Conservation (phyloP, 2,113 vertebrate genomes). For the Ancistrus triradiatus region DNA sequence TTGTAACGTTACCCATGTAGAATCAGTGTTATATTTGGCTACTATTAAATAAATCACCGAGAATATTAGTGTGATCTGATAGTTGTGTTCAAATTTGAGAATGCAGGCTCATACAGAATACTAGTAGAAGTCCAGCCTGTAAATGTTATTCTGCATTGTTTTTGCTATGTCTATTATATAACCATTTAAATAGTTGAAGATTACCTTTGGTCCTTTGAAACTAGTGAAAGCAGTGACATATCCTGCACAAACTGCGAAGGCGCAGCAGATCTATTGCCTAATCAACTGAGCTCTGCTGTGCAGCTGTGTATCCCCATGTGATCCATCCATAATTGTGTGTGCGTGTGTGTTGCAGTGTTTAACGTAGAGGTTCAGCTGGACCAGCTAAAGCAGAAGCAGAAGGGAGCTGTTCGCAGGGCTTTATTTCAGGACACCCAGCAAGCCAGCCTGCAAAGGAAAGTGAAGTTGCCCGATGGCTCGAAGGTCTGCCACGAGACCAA, state of each 20-base stretch:
- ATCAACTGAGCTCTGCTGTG: not conserved
- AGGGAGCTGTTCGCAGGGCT: slow-evolving; percentile 74
- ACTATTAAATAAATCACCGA: too few species aligned
- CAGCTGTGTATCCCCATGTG: not conserved
- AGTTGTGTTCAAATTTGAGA: too few species aligned
- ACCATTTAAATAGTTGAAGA: too few species aligned
- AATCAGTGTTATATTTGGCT: too few species aligned
- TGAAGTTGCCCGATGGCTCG: slow-evolving; percentile 69
- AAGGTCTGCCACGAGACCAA: slow-evolving; percentile 74
- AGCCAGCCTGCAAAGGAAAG: slow-evolving; percentile 59
- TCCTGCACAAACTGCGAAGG: not conserved
- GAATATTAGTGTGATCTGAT: too few species aligned
- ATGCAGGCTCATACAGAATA: too few species aligned
- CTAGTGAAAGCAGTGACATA: too few species aligned
- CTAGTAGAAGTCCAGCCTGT: too few species aligned
- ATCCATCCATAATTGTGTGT: not conserved
- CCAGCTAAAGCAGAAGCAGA: slow-evolving; percentile 81
- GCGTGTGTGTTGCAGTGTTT: slow-evolving; percentile 68
- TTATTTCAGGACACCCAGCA: slow-evolving; percentile 77
- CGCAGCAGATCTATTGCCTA: not conserved
- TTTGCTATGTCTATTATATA: too few species aligned
- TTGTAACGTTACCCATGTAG: too few species aligned
- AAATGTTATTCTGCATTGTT: too few species aligned
- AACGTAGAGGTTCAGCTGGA: slow-evolving; percentile 83
- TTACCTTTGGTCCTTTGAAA: too few species aligned